These are phyloP conservation scores for Drosophila paranaensis DNA, from an alignment of 2,888 invertebrate species.

Conservation along the genomic window DNA sequence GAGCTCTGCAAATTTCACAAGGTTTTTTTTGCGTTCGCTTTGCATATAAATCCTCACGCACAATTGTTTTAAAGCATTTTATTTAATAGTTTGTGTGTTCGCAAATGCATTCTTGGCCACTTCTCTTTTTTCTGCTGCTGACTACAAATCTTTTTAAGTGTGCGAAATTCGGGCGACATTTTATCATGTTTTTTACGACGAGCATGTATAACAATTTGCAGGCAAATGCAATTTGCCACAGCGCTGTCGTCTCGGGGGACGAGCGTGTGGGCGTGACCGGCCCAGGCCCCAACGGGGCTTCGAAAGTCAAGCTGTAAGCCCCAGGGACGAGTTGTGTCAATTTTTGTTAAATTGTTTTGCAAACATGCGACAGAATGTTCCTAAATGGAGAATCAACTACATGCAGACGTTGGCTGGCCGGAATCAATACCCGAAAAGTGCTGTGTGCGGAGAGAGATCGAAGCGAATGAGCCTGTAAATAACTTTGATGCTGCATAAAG, in stretches of 20 bases:
- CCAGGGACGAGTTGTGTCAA: conserved; percentile 52
- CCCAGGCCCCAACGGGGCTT: neutral
- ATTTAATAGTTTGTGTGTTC: conserved; percentile 53
- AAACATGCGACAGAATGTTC: conserved; percentile 40
- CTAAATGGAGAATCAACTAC: conserved; percentile 9
- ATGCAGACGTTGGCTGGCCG: neutral
- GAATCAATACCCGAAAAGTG: conserved; percentile 13
- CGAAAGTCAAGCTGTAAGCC: conserved; percentile 28
- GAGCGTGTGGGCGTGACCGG: conserved; percentile 16
- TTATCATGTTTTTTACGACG: conserved; percentile 39
- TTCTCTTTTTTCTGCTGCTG: conserved; percentile 6
- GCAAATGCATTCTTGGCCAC: conserved; percentile 17
- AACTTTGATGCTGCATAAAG: neutral
- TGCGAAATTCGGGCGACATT: conserved; percentile 47
- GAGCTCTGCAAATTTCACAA: neutral
- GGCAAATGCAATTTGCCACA: conserved; percentile 61
- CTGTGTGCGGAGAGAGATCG: conserved; percentile 1
- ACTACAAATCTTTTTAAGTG: conserved; percentile 60
- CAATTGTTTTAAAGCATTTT: conserved; percentile 61
- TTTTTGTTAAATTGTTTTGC: conserved; percentile 61
- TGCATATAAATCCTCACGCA: conserved; percentile 56
- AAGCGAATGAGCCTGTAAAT: neutral
- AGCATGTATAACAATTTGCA: conserved; percentile 47
- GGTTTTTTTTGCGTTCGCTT: conserved; percentile 17
- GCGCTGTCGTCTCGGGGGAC: conserved; percentile 25